Evolutionary conservation across 2,113 vertebrate genomes (phyloP).

Genomic region (Laticauda laticaudata): DNA sequence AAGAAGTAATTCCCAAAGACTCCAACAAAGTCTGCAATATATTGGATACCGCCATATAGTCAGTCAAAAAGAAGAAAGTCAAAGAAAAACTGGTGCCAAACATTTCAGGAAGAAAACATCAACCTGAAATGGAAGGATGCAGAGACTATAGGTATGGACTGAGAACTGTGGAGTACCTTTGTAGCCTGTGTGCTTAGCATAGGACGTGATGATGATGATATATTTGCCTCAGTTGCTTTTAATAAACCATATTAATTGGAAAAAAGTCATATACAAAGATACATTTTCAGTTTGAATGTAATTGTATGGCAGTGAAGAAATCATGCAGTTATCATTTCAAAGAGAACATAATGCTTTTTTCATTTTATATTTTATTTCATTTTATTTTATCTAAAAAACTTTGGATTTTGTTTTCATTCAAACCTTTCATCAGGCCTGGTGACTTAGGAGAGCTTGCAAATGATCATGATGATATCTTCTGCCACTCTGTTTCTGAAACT

Average conservation of each 20-base stretch:
- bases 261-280: neutral
- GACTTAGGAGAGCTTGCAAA: neutral
- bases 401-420: neutral
- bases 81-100: too few relatives aligned
- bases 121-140: too few relatives aligned
- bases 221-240: neutral
- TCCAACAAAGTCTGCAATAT: too few relatives aligned
- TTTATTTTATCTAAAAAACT: neutral
- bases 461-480: constrained; percentile 6
- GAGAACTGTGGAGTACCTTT: too few relatives aligned
- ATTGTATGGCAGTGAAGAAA: neutral
- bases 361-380: neutral
- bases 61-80: too few relatives aligned
- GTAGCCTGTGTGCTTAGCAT: too few relatives aligned
- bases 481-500: constrained; percentile 3
- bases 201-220: too few relatives aligned
- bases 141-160: too few relatives aligned
- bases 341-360: neutral
- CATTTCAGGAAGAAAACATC: too few relatives aligned
- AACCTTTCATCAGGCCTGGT: neutral
- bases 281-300: neutral
- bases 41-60: too few relatives aligned
- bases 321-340: neutral
- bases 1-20: too few relatives aligned
- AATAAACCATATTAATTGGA: neutral